A percentile compares a stretch with the other conserved stretches of the same genome.
phyloP scores from a whole-genome alignment of 2,797 vertebrate genomes.

The Urosaurus nigricauda region DNA sequence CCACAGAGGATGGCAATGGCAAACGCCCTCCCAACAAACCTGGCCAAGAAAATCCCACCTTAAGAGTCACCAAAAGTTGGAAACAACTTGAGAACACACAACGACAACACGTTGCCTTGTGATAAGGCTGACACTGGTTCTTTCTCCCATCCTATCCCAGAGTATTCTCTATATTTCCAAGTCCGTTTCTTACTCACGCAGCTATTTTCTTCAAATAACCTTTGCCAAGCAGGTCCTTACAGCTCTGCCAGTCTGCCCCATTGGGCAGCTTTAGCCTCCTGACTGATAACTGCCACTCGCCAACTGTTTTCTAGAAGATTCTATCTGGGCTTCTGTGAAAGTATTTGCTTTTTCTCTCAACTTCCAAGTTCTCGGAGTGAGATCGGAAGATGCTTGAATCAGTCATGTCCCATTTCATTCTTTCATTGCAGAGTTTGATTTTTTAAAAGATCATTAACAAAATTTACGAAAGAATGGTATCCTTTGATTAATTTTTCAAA shows the following conservation, averaged over 20 bases:
- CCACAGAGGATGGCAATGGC: no score
- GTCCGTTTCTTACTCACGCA: neutral
- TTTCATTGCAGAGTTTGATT: neutral
- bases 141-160: neutral
- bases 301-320: conserved; percentile 21
- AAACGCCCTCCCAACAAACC: no score
- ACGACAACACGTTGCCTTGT: neutral
- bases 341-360: neutral
- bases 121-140: no score
- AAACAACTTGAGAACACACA: no score
- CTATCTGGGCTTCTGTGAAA: neutral
- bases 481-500: no score
- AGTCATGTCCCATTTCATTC: neutral
- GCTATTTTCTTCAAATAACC: neutral
- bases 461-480: no score
- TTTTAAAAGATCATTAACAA: no score
- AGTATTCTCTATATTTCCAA: neutral
- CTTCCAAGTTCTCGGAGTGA: neutral
- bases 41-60: no score
- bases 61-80: no score
- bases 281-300: neutral
- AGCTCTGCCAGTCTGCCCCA: neutral
- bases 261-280: neutral
- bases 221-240: no score
- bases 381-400: no score